Evolutionary conservation across 2,888 invertebrate genomes (phyloP), one percentile per base, ranked within the genome.

Genomic region (Malthinus flaveolus): DNA sequence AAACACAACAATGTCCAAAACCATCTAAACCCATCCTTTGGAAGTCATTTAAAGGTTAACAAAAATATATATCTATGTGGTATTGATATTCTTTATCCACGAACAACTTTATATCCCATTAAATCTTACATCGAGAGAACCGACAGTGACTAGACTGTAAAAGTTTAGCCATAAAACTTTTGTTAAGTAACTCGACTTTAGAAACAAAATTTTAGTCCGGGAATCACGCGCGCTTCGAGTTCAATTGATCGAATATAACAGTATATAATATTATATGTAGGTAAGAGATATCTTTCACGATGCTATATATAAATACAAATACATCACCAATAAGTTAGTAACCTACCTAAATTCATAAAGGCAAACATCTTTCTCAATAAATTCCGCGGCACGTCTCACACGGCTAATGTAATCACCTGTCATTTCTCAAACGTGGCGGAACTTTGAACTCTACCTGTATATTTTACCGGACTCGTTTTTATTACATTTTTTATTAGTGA

Each of bases 291-390:
- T 23, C 23, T 23, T 23, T 23, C 5, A 23, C n/a, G n/a, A n/a
- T 23, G 23, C 23, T 23, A 23, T 23, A 23, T 23, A 23, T 23
- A 23, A 23, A 42, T 42, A 49, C 55, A 53, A 58, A 58, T 58
- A 53, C 49, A 59, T 59, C 59, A 54, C 59, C 31, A 12, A 31
- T 45, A 34, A 37, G 49, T 33, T 49, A 49, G 59, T 49, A 49
- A 53, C 48, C 32, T 48, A 48, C 50, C 50, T 50, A 50, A 60
- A 50, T 48, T 46, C 47, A 63, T 49, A 65, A 65, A 65, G 49
- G 66, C 62, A 58, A 65, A 66, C 66, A 65, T 66, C 66, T 66
- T 61, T 65, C 66, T 66, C 66, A 62, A 65, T 63, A 63, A 56
- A 63, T 64, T 56, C 65, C 64, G 63, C 66, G 66, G 64, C 62